Base-by-base conservation (phyloP, 2,888 invertebrate genomes). In the Spatulosminthurus flaviceps region DNA sequence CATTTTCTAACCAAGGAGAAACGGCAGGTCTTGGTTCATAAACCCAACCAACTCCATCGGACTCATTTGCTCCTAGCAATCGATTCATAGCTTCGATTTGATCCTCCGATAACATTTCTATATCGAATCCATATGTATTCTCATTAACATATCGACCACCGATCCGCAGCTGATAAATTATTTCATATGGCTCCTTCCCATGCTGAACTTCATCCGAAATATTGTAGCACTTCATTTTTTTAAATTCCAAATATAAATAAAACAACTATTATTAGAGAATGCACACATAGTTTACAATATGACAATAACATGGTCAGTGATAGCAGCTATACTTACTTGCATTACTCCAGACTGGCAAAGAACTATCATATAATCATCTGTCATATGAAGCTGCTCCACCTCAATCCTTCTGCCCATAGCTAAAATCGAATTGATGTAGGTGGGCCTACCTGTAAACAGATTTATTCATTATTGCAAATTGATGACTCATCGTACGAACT, bases 361-460 rank as follows among this genome's bases (percentile, higher is more conserved):
- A n/a, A 79, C 77, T 16, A 76, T 34, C 41, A 81, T 66, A 26
- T 66, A 61, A 1, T 73, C 29, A 5, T 71, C 41, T 2, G 69
- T 77, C 21, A 81, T 21, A 13, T 41, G 69, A 34, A 80, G 67
- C 2, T 64, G 16, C 61, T 79, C 80, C 21, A 80, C 74, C 60
- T 76, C 79, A 21, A 75, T 60, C 73, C 74, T 13, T 69, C 66
- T n/a, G 26, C 67, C 0, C 9, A 42, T 42, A 4, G 75, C 69
- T 5, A 61, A 1, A 60, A 81, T 77, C 1, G 72, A 75, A 19
- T 66, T 21, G 16, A 80, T 13, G 24, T 77, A 70, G n/a, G 43
- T 61, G 28, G 81, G 81, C 1, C 72, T 43, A 22, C 81, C 81
- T 81, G 34, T 28, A 34, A 34, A 64, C n/a, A 29, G 13, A 75